phyloP scores from a whole-genome alignment of 2,797 vertebrate genomes.

The Babyrousa celebensis region DNA sequence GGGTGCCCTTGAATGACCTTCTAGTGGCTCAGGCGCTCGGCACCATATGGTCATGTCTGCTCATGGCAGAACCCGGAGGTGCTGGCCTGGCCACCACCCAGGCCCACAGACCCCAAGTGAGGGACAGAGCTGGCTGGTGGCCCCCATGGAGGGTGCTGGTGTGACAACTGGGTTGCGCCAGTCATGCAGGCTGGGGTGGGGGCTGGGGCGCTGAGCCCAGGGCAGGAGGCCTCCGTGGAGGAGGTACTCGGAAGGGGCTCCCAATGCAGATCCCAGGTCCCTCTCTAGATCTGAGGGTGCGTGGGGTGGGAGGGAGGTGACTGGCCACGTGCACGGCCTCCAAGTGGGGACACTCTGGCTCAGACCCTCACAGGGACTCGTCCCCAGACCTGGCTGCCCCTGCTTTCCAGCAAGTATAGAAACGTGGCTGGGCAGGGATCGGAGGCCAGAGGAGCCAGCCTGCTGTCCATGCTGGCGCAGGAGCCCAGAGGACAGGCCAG shows the following conservation, averaged over 20 bases:
- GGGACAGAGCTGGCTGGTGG: neutral
- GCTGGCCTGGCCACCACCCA: neutral
- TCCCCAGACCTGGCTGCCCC: no score
- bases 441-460: neutral
- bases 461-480: neutral
- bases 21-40: neutral
- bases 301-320: neutral
- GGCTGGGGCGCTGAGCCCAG: rapidly evolving
- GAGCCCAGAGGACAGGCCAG: neutral
- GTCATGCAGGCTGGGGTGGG: neutral
- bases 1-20: neutral
- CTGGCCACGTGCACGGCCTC: rapidly evolving
- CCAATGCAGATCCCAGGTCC: neutral
- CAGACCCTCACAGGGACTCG: neutral
- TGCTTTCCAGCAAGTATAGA: neutral
- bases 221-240: rapidly evolving
- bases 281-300: neutral
- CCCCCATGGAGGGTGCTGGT: neutral
- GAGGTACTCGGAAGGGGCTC: neutral
- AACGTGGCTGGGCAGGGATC: neutral
- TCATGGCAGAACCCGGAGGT: rapidly evolving
- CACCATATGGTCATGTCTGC: no score
- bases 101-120: neutral
- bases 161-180: neutral
- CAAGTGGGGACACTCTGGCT: neutral